Base-by-base conservation (phyloP, 2,888 invertebrate genomes). In the Eumacrocentrus americanus region DNA sequence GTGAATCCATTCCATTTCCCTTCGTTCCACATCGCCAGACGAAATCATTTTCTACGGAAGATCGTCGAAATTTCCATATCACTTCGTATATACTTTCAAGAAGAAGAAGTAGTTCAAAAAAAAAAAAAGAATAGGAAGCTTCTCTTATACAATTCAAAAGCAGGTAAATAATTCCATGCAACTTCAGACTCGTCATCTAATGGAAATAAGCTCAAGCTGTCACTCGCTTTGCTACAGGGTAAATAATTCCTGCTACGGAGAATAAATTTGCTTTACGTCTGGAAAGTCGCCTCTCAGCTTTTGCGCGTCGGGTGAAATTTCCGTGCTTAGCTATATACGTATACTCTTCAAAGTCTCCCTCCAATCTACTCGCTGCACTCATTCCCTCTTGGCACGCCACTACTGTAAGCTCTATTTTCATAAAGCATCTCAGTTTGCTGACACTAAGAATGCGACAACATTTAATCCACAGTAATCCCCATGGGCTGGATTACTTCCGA, bases 361-460 rank as follows among this genome's bases (percentile, higher is more conserved):
- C n/a, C n/a, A n/a, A n/a, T n/a, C n/a, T n/a, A n/a, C n/a, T n/a
- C n/a, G n/a, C n/a, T n/a, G n/a, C n/a, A n/a, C 11, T 18, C 11
- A n/a, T 7, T 18, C 20, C 18, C 11, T 9, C 16, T 18, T n/a
- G 20, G 11, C 42, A n/a, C 7, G n/a, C n/a, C n/a, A n/a, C 42
- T 9, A 18, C 42, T 42, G 63, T 58, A 67, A 63, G 62, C 63
- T 65, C 64, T 63, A 68, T 68, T 68, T 68, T 65, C 66, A 66
- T 66, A 66, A 65, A 66, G 60, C 63, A 60, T 63, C 65, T 64
- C 54, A 51, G 34, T 52, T 58, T n/a, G 54, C 64, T 65, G 66
- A 64, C 64, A 62, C 61, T 62, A 61, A 66, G 63, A 64, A 62
- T 63, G 53, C 64, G 63, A 60, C 58, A 58, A 62, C 61, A 63